Base-by-base conservation (phyloP, 2,888 invertebrate species). In the Nomada fabriciana region DNA sequence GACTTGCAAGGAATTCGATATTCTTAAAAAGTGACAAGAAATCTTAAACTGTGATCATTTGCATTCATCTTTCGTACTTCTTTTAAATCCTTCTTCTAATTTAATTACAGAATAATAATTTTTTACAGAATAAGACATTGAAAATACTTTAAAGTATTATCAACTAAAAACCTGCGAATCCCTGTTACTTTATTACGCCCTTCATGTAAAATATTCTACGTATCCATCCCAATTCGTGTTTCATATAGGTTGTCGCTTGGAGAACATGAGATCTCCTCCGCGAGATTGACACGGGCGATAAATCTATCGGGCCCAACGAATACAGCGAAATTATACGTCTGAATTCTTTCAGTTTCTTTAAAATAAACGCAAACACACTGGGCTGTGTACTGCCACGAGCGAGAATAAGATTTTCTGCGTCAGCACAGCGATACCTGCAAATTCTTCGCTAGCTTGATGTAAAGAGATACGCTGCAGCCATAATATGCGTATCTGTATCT, bases 321-420 rank as follows among this genome's bases (percentile, higher is more conserved):
- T 29, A 13, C 11, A 29, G 15, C 9, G 10, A 29, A 67, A 67
- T 36, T n/a, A 65, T 52, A 52, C 29, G 29, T 1, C 29, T 29
- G 65, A 29, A 67, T 36, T 67, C 29, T 53, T 53, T 53, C 47
- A 10, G 15, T 15, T 52, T 50, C 65, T 13, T 47, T 52, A 15
- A 65, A n/a, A 52, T 2, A 29, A n/a, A 52, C 10, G 67, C 36
- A 52, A 53, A 67, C n/a, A 52, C 20, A 15, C 29, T 65, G 47
- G 29, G 50, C 4, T 0, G 47, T n/a, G 50, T 50, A 65, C 25
- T 7, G 23, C 25, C 50, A 25, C n/a, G 25, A 29, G 23, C 4
- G 18, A 23, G 23, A 25, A 64, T 47, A 64, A 10, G 47, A 64
- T 47, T 25, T 47, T 7, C 18, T 10, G 43, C 43, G 43, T 23